Evolutionary conservation across 2,797 vertebrate genomes (phyloP).

Genomic region (Esox masquinongy): DNA sequence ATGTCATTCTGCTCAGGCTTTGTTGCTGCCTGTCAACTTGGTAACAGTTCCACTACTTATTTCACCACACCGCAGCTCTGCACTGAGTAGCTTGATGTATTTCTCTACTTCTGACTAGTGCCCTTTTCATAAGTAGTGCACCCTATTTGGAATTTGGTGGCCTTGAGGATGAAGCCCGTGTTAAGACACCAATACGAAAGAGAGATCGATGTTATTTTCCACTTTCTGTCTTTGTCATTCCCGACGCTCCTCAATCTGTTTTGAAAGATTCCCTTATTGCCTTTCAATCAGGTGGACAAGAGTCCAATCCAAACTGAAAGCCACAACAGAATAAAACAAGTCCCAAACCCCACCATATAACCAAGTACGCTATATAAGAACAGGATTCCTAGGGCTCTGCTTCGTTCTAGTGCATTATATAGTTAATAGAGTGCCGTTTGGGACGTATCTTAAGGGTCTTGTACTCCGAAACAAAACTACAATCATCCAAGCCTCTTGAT

Average conservation of each 20-base stretch:
- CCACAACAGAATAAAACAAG: background rate
- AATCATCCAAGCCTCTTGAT: too few relatives aligned
- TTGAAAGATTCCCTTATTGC: background rate
- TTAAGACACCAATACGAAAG: background rate
- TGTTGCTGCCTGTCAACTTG: conserved; percentile 17
- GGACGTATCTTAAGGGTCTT: background rate
- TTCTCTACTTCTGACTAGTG: too few relatives aligned
- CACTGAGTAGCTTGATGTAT: too few relatives aligned
- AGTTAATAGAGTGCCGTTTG: background rate
- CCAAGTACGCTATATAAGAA: too few relatives aligned
- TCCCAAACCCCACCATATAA: background rate
- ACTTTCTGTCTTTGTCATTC: background rate
- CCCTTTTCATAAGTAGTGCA: too few relatives aligned
- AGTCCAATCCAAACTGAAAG: background rate
- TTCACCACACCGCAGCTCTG: too few relatives aligned
- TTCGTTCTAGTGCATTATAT: background rate
- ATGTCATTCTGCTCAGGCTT: conserved; percentile 21
- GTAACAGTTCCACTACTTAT: background rate
- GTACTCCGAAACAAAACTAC: background rate
- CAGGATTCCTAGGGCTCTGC: background rate
- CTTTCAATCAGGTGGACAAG: too few relatives aligned
- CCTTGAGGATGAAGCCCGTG: background rate
- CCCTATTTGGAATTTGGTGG: background rate
- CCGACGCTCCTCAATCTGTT: background rate
- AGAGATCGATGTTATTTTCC: background rate